Base-by-base conservation (phyloP, 1,140 invertebrate species). In the Drosophila repletoides region DNA sequence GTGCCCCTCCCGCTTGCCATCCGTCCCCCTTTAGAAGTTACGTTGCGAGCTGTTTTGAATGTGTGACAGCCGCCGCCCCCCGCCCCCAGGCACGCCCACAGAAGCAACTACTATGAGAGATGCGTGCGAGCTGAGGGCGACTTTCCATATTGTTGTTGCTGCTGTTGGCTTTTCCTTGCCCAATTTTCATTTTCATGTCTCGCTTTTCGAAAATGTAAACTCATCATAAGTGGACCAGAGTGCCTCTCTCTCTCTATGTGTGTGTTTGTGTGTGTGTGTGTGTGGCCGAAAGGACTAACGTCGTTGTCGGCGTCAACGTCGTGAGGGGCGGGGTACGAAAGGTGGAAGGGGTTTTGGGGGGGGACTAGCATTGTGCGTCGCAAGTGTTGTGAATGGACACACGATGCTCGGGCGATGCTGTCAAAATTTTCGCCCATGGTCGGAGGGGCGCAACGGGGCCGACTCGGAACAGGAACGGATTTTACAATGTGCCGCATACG, bases 211-310 rank as follows among this genome's bases (percentile, higher is more conserved):
- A 84, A 84, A 84, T 86, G 80, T 84, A 84, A 84, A 84, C 81
- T 84, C 79, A 84, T 84, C 79, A 84, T 84, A 86, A 84, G 79
- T 84, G 79, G 80, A 79, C 80, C 80, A 80, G 70, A 61, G 71
- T 66, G 59, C 55, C 34, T 63, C 19, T 59, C 15, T 60, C 14
- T 68, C 49, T 68, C 24, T 10, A 6, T 38, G 21, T 63, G 10
- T 38, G 29, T n/a, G 17, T 3, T 12, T 41, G 22, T 24, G 26
- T 45, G 24, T 21, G n/a, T 41, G 36, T 45, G 56, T 48, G 49
- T 38, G 26, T 63, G 58, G 40, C 55, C 46, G 64, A 67, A 74
- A 64, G 63, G 53, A 66, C 68, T 67, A 72, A 72, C 75, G 65
- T 76, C 68, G 55, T 52, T 33, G 19, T 60, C 60, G 66, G 64